Conservation (phyloP, 2,113 vertebrate species). For the Catagonus wagneri region DNA sequence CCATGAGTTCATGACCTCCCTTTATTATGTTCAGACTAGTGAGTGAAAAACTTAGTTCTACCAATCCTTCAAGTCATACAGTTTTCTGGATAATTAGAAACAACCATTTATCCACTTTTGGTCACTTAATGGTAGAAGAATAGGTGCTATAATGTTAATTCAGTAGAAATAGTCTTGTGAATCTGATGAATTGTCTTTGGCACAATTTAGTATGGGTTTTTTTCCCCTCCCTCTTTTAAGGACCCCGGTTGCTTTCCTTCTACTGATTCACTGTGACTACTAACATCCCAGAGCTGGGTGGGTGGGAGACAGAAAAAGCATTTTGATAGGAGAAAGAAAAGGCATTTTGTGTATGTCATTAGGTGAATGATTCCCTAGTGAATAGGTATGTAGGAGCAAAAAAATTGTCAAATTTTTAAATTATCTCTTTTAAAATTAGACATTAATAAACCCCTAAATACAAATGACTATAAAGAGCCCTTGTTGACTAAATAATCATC, state of each 20-base stretch:
- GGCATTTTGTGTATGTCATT: slow-evolving; percentile 47
- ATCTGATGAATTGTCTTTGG: slow-evolving; percentile 41
- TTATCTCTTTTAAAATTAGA: slow-evolving; percentile 24
- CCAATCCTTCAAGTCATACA: slow-evolving; percentile 42
- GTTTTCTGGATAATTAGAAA: slow-evolving; percentile 32
- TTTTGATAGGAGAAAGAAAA: slow-evolving; percentile 54
- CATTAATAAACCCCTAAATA: slow-evolving; percentile 1
- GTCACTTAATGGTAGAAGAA: slow-evolving; percentile 54
- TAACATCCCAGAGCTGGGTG: slow-evolving; percentile 4
- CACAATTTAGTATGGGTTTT: not conserved
- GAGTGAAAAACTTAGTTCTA: slow-evolving; percentile 1
- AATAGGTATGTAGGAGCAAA: slow-evolving; percentile 9
- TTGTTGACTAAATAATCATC: slow-evolving; percentile 36
- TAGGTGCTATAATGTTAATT: slow-evolving; percentile 54
- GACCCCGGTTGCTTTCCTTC: not conserved
- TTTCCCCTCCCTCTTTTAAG: not conserved
- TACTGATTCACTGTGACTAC: slow-evolving; percentile 54
- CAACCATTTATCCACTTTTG: slow-evolving; percentile 55
- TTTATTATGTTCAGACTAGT: slow-evolving; percentile 59
- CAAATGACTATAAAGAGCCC: slow-evolving; percentile 28
- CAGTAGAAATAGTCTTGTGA: slow-evolving; percentile 24
- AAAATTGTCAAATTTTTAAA: slow-evolving; percentile 43
- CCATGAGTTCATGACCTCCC: slow-evolving; percentile 19
- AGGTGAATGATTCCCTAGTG: slow-evolving; percentile 37
- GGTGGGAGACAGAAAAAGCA: slow-evolving; percentile 53